Base-by-base conservation (phyloP, 2,113 vertebrate genomes). In the Ramphastos sulfuratus region DNA sequence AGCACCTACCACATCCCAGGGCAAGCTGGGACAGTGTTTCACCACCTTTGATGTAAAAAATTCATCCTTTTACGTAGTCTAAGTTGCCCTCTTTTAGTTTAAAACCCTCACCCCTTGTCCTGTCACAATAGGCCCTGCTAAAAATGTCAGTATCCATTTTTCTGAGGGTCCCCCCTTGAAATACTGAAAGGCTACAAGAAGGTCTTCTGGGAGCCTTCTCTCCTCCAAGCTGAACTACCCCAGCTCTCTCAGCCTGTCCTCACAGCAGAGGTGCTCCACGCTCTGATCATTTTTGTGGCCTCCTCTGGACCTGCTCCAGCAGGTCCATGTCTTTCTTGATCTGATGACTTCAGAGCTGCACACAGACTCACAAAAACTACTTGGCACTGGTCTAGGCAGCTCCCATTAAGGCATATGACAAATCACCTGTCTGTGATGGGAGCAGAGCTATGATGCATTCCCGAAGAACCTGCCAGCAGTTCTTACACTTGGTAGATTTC, bases 351-450 rank as follows among this genome's bases (percentile, higher is more conserved):
- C n/a, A 35, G 46, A 27, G 46, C 31, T 52, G 46, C 46, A 35
- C 67, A 54, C 17, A 28, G 48, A 27, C 59, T 73, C 76, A 24
- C 3, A 50, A 70, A 89, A n/a, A 20, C 25, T 17, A 12, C 64
- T 70, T 59, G 20, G 64, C 25, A 10, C 71, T 30, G 33, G 33
- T 78, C 42, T 65, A 23, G 31, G 23, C 4, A 2, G 65, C 17
- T 63, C 48, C 82, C 25, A 1, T 7, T 4, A 33, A 70, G 56
- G 42, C 8, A 5, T 0, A 5, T 2, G 21, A 66, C 55, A n/a
- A 76, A 80, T 15, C 6, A 1, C 23, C 13, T 23, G 17, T 37
- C 10, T 1, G 1, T 3, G 9, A 4, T 23, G 42, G 16, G 16
- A 65, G 76, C 46, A 50, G 30, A 63, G 33, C 48, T 50, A 33